Evolutionary conservation across 1,140 invertebrate genomes (phyloP).

Genomic region (Drosophila tani): DNA sequence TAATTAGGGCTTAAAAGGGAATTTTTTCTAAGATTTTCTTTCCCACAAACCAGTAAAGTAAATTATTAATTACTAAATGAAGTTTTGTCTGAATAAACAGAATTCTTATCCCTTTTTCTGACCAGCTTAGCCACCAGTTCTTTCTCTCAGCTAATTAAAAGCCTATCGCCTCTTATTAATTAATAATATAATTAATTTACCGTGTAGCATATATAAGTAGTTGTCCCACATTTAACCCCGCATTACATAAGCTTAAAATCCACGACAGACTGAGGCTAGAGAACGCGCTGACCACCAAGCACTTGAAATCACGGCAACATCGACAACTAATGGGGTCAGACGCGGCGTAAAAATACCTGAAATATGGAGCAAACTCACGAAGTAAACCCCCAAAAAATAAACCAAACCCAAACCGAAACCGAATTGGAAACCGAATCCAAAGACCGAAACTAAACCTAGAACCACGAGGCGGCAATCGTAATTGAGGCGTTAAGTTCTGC

Average conservation of each 20-base stretch:
- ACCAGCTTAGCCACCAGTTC: too few relatives aligned
- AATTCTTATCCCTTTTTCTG: neutral
- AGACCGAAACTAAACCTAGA: constrained; percentile 30
- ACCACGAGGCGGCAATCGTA: constrained; percentile 40
- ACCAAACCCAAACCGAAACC: constrained; percentile 13
- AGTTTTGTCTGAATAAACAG: too few relatives aligned
- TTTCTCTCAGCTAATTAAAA: neutral
- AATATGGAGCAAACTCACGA: constrained; percentile 76
- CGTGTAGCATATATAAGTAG: constrained; percentile 1
- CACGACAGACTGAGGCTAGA: constrained; percentile 1
- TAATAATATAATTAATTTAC: neutral
- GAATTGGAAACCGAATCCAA: constrained; percentile 20
- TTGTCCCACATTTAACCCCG: constrained; percentile 16
- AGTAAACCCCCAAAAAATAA: constrained; percentile 28
- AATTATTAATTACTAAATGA: too few relatives aligned
- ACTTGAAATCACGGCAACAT: constrained; percentile 57
- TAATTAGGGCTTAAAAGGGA: too few relatives aligned
- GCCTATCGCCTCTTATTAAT: neutral
- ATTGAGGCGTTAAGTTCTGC: constrained; percentile 75
- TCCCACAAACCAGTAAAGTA: too few relatives aligned
- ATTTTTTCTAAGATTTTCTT: too few relatives aligned
- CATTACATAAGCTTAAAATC: constrained; percentile 67
- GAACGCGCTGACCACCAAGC: constrained; percentile 40
- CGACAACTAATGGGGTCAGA: constrained; percentile 71
- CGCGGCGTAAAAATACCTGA: constrained; percentile 43